These are phyloP conservation scores for Drosophila gaucha DNA, from an alignment of 2,888 invertebrate species.

Conservation along the genomic window DNA sequence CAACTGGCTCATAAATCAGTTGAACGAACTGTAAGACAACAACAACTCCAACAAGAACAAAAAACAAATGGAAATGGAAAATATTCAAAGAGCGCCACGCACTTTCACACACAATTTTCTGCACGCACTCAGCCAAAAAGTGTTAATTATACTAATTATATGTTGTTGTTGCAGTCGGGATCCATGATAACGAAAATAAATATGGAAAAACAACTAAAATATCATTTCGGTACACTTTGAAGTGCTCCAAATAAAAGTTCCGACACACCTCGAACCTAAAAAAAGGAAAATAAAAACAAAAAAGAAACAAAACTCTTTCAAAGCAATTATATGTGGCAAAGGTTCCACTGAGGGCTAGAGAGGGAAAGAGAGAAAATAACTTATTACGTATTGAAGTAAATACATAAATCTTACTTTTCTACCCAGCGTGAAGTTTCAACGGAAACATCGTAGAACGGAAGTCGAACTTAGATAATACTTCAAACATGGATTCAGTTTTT, in stretches of 20 bases:
- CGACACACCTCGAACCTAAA: constrained; percentile 66
- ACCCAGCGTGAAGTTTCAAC: constrained; percentile 8
- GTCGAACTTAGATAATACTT: constrained; percentile 54
- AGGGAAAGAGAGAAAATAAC: neutral
- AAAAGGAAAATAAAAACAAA: neutral
- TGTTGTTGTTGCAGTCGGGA: constrained; percentile 27
- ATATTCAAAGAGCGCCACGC: constrained; percentile 72
- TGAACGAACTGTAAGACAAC: constrained; percentile 51
- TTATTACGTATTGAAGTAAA: constrained; percentile 57
- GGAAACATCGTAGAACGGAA: constrained; percentile 59
- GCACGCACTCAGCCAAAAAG: constrained; percentile 82
- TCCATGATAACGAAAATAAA: constrained; percentile 67
- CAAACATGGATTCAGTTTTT: neutral
- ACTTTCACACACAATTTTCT: constrained; percentile 82
- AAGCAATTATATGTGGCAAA: constrained; percentile 67
- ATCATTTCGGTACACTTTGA: constrained; percentile 75
- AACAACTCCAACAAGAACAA: constrained; percentile 22
- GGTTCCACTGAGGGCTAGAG: constrained; percentile 26
- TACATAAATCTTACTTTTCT: constrained; percentile 71
- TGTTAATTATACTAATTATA: constrained; percentile 82
- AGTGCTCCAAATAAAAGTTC: constrained; percentile 78
- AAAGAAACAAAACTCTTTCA: constrained; percentile 37
- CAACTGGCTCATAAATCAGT: constrained; percentile 68
- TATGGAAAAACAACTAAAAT: constrained; percentile 77
- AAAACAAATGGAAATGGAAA: constrained; percentile 54